These are phyloP conservation scores for Globodera rostochiensis DNA, from an alignment of 1,140 invertebrate genomes.

Conservation along the genomic window DNA sequence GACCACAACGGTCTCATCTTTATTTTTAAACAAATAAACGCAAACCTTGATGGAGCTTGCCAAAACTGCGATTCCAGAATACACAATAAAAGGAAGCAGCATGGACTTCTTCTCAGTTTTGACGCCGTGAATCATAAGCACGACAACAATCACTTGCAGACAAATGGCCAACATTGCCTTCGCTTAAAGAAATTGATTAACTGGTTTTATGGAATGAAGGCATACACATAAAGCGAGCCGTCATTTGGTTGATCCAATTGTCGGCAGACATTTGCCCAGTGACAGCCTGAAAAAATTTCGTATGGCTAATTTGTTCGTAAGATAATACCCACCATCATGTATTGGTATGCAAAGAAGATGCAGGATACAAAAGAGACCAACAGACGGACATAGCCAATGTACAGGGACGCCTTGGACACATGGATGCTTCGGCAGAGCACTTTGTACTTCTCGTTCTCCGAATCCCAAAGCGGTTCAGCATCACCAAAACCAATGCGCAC, in stretches of 20 bases:
- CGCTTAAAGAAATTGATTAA: constrained; percentile 43
- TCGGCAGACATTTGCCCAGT: constrained; percentile 52
- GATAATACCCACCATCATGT: constrained; percentile 44
- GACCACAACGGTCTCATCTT: background rate
- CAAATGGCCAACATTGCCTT: constrained; percentile 54
- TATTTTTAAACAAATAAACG: background rate
- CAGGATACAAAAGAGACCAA: constrained; percentile 49
- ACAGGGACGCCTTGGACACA: constrained; percentile 57
- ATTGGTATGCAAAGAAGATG: constrained; percentile 54
- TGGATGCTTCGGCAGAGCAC: constrained; percentile 58
- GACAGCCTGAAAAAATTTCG: constrained; percentile 39
- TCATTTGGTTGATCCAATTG: constrained; percentile 58
- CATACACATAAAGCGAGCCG: constrained; percentile 57
- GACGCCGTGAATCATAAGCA: constrained; percentile 63
- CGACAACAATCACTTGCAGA: constrained; percentile 58
- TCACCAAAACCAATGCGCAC: constrained; percentile 47
- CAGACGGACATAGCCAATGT: constrained; percentile 58
- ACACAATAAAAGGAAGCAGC: constrained; percentile 61
- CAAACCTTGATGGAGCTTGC: constrained; percentile 55
- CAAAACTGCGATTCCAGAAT: constrained; percentile 59
- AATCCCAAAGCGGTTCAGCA: constrained; percentile 56
- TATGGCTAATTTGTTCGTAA: constrained; percentile 13
- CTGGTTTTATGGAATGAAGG: constrained; percentile 40
- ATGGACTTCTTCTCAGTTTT: constrained; percentile 52
- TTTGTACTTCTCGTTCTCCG: constrained; percentile 58